These are phyloP conservation scores for Kryphioiulus occultus DNA, from an alignment of 2,888 invertebrate species.

Conservation along the genomic window DNA sequence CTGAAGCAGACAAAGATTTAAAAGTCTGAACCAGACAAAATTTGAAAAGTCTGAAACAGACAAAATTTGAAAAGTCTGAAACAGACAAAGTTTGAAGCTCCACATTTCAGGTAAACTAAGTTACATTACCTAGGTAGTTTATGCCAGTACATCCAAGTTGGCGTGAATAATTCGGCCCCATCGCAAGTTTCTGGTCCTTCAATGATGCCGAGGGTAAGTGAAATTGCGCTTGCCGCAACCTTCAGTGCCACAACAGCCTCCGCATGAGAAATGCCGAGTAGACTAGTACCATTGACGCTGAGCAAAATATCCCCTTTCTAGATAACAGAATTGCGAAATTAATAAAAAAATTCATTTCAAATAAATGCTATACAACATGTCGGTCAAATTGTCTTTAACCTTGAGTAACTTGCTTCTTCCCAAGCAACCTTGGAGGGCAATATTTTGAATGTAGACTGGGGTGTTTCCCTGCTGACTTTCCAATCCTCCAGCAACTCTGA, in stretches of 20 bases:
- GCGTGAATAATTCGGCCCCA: constrained; percentile 63
- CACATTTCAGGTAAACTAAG: too few relatives aligned
- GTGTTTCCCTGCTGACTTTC: constrained; percentile 64
- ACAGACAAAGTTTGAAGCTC: too few relatives aligned
- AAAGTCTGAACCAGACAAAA: too few relatives aligned
- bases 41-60: too few relatives aligned
- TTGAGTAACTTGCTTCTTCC: constrained; percentile 62
- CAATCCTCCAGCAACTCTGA: constrained; percentile 65
- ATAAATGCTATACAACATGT: neutral
- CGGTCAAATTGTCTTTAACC: constrained; percentile 57
- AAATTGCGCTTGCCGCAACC: constrained; percentile 60
- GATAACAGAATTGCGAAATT: constrained; percentile 51
- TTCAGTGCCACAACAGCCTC: constrained; percentile 64
- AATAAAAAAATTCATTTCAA: neutral
- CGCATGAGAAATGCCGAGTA: constrained; percentile 64
- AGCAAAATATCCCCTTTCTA: constrained; percentile 66
- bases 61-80: too few relatives aligned
- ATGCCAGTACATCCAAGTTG: constrained; percentile 66
- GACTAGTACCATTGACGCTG: constrained; percentile 62
- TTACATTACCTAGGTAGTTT: constrained; percentile 62
- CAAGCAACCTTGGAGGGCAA: constrained; percentile 64
- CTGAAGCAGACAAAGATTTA: too few relatives aligned
- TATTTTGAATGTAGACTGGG: constrained; percentile 65
- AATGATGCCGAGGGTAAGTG: constrained; percentile 62
- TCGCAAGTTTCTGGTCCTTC: constrained; percentile 64